Evolutionary conservation across 2,888 invertebrate genomes (phyloP), one percentile per base, ranked within the genome.

Genomic region (Drepanosiphum platanoidis): DNA sequence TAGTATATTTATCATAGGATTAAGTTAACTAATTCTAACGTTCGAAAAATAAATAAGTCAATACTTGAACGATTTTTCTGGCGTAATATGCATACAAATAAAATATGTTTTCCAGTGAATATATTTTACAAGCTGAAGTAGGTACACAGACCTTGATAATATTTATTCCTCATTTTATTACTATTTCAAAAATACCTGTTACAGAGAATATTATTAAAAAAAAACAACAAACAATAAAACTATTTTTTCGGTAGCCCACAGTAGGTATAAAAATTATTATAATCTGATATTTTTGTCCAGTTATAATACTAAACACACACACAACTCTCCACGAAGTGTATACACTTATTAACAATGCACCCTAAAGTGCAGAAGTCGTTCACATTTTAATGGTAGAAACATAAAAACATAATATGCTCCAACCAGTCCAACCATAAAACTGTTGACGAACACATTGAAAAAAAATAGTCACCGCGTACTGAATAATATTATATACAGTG

Each of bases 211-310:
- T 39, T 61, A 18, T 77, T 32, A 42, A 22, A 46, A 46, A 46
- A 13, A 22, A 74, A 46, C 32, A 74, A 74, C 46, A 52, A 74
- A 77, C 58, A 61, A 39, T 61, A 77, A 61, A 61, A 77, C 61
- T 36, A 27, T 61, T 34, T 77, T 77, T 75, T 27, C 58, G 34
- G 58, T 34, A 15, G 34, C 15, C n/a, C 34, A 58, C 30, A 32
- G 32, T 27, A 42, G n/a, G 39, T 15, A 18, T 30, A 18, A 42
- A 27, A 27, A 36, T 39, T 39, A 39, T 34, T 52, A n/a, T 61
- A 77, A 39, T 77, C 61, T 8, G 36, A 77, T 36, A 8, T 36
- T 77, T 61, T 77, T 36, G 27, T 39, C 9, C 36, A 36, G 77
- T 61, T 32, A 34, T 15, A 32, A 15, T 5, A 32, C 27, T 64